These are phyloP conservation scores for Macrotis lagotis DNA, from an alignment of 2,113 vertebrate species.

Conservation along the genomic window DNA sequence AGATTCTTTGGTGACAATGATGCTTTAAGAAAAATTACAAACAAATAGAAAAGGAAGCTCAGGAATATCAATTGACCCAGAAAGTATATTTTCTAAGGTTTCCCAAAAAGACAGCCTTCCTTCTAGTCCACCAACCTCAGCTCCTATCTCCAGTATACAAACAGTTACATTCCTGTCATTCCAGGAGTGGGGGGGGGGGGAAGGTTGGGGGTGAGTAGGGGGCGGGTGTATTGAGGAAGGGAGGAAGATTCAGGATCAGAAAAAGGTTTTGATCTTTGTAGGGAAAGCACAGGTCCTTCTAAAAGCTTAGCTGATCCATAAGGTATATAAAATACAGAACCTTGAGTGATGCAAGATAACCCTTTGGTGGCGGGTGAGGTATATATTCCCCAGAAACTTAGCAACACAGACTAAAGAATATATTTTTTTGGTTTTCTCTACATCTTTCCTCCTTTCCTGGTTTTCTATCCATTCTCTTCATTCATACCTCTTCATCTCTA, in stretches of 20 bases:
- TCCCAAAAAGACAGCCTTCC: slow-evolving; percentile 73
- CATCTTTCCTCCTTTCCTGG: rapidly evolving
- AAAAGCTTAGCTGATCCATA: background rate
- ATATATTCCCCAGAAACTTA: rapidly evolving
- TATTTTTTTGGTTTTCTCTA: rapidly evolving
- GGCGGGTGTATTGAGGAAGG: background rate
- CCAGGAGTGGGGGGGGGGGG: slow-evolving; percentile 72
- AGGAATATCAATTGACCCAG: slow-evolving; percentile 59
- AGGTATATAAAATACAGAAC: background rate
- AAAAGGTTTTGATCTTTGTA: slow-evolving; percentile 31
- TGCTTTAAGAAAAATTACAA: slow-evolving; percentile 76
- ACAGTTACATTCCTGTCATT: slow-evolving; percentile 78
- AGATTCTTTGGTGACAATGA: slow-evolving; percentile 63
- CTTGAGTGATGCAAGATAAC: background rate
- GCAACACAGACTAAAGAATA: rapidly evolving
- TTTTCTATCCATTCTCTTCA: background rate
- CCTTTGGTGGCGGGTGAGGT: background rate
- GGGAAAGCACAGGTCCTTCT: background rate
- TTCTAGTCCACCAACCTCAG: background rate
- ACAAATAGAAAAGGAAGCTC: slow-evolving; percentile 72
- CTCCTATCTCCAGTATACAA: slow-evolving; percentile 71
- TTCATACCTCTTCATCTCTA: background rate
- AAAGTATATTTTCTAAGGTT: slow-evolving; percentile 69
- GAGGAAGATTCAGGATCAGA: background rate
- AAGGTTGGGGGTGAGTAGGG: no score